Base-by-base conservation (phyloP, 1,140 invertebrate species). In the Magallana ariakensis region DNA sequence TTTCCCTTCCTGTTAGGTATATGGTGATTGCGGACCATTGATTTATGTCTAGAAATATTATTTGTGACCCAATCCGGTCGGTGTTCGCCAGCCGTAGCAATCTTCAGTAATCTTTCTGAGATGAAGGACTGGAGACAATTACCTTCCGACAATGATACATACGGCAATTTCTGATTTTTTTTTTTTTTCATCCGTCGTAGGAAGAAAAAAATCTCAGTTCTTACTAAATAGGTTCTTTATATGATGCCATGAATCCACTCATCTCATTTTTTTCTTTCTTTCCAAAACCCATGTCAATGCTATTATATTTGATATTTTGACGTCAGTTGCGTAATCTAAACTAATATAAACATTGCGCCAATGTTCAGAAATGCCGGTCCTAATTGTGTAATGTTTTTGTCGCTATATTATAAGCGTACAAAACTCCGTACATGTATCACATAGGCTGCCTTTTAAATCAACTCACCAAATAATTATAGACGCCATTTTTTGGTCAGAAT, bases 41-140 rank as follows among this genome's bases (percentile, higher is more conserved):
- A 75, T 75, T 75, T 75, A 75, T 22, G 66, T 75, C 66, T 46
- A 75, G 66, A 75, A 75, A 75, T 75, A 75, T 75, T 75, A 75
- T 75, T 75, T 75, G 66, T 75, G 66, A 75, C 66, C 66, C 66
- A 75, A 75, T 75, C 66, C 15, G 66, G 66, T 75, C 66, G 19
- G 22, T 75, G 66, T 75, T 75, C 66, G 22, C 33, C 66, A 75
- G 66, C 66, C 66, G 22, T 75, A 75, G 66, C 66, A 75, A 75
- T 75, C 66, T 75, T 75, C 66, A 26, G 66, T 75, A 75, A 75
- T 75, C 66, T 75, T 75, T 75, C 19, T 75, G 66, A 75, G 66
- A 75, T 33, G 66, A 26, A 75, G 66, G 66, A 19, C 66, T 26
- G 26, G 22, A 75, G 66, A 75, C 66, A 75, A 75, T 75, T 75